Evolutionary conservation across 1,140 invertebrate genomes (phyloP), one percentile per base, ranked within the genome.

Genomic region (Atopsyche davidsoni): DNA sequence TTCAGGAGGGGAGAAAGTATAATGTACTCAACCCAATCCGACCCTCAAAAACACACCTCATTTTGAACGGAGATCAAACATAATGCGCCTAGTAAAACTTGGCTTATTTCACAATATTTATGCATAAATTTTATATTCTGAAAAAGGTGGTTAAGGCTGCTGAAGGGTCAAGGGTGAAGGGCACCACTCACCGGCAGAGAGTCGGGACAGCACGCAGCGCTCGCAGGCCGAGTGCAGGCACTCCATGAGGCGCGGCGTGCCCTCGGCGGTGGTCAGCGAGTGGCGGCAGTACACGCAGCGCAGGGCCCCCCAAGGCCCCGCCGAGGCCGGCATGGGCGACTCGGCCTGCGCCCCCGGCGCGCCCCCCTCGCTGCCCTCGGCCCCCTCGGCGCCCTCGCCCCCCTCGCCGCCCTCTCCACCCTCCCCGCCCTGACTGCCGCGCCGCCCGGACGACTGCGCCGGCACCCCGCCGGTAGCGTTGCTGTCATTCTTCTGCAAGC

Each of bases 221-320:
- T 79, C 75, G 65, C 90, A 93, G 34, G 84, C 81, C 23, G 88
- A 86, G 67, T 93, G 90, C 43, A 93, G 76, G 66, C 90, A 93
- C 64, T 89, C 87, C 46, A 93, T 70, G 19, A 92, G 73, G 68
- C 89, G 90, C 1, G 88, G 86, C 18, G 64, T 68, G 54, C 68
- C 70, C 16, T 44, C 23, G 2, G 34, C 18, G 1, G 41, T 25
- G 39, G 64, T 54, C 17, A 72, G 63, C 43, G 54, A 16, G 0
- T 54, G 41, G 25, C 60, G 51, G 57, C 68, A 70, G 40, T 67
- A 62, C 47, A 65, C 66, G 57, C 66, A 73, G 46, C 65, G 64
- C 18, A 60, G 54, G 34, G 58, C 59, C 10, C 61, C 45, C 51
- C 63, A 60, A 17, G 51, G 51, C 6, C 21, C 35, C 14, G 61